Evolutionary conservation across 2,888 invertebrate species (phyloP), one percentile per base, ranked within the genome.

Genomic region (Drosophila neutralis): DNA sequence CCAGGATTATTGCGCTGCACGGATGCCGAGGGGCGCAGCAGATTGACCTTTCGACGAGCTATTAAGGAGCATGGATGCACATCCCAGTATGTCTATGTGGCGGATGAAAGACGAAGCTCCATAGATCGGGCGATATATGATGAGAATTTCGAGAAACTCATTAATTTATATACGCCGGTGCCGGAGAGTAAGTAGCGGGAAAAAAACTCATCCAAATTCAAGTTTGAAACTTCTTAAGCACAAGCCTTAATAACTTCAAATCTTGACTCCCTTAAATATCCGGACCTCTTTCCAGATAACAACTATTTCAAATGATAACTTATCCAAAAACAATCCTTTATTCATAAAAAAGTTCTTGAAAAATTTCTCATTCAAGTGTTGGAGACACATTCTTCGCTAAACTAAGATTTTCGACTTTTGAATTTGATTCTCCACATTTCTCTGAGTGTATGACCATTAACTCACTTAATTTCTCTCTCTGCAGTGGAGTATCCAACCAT

Each of bases 141-240:
- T 87, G 87, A 85, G 0, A 91, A 93, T 40, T 92, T 96, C 54
- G 94, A 94, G 52, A 92, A 93, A n/a, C 92, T 94, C 33, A 93
- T 96, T 59, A 95, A 95, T 10, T 92, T 96, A 69, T 93, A 94
- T 18, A 94, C 94, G 0, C 92, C 94, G 0, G 87, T 95, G 68
- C 94, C 94, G 2, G 94, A 94, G 59, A 48, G 93, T 93, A 72
- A 89, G 85, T 82, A 11, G 1, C 77, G 8, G 0, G 2, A 18
- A 4, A 1, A 11, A 4, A 8, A 4, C 4, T 45, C 8, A 24
- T 2, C 2, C 8, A 24, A 45, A 8, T 45, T 2, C 15, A 45
- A 4, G 13, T 7, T 10, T 21, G 4, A 6, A 6, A 42, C 21
- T 11, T n/a, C 10, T 42, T 42, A 11, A 42, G 2, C n/a, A 42